phyloP scores from a whole-genome alignment of 2,113 vertebrate species.

The Chinchilla lanigera region DNA sequence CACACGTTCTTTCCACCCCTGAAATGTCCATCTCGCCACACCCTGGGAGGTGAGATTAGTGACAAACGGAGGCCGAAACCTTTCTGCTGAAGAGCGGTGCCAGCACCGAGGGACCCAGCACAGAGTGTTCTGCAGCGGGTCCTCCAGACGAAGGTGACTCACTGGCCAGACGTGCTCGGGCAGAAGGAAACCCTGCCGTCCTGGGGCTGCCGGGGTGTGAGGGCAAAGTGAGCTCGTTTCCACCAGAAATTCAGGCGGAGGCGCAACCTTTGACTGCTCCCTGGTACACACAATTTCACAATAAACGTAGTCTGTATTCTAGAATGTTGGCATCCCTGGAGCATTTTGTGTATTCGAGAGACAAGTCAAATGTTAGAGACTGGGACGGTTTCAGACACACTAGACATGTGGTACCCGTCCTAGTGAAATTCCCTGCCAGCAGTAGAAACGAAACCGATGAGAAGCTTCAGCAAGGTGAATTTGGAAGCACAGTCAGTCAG shows the following conservation, averaged over 20 bases:
- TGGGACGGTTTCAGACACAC: slow-evolving; percentile 12
- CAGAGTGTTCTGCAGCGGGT: neutral
- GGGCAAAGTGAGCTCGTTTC: neutral
- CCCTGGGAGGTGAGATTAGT: neutral
- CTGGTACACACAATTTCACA: neutral
- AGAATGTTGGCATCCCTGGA: slow-evolving; percentile 49
- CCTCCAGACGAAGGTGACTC: neutral
- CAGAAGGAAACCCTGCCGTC: neutral
- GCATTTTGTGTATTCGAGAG: slow-evolving; percentile 41
- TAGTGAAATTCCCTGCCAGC: neutral
- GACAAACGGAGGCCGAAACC: neutral
- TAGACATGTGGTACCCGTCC: slow-evolving; percentile 60
- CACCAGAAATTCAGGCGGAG: neutral
- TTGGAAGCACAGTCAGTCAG: neutral
- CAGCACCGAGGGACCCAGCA: neutral
- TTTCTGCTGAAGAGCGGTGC: neutral
- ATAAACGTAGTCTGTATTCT: neutral
- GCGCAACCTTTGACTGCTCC: neutral
- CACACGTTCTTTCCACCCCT: neutral
- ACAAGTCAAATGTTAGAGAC: slow-evolving; percentile 48
- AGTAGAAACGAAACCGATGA: neutral
- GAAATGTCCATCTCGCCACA: neutral
- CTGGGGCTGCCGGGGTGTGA: neutral
- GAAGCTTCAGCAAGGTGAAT: slow-evolving; percentile 3
- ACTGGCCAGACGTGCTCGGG: neutral